These are phyloP conservation scores for Troides aeacus DNA, from an alignment of 2,888 invertebrate species.

Conservation along the genomic window DNA sequence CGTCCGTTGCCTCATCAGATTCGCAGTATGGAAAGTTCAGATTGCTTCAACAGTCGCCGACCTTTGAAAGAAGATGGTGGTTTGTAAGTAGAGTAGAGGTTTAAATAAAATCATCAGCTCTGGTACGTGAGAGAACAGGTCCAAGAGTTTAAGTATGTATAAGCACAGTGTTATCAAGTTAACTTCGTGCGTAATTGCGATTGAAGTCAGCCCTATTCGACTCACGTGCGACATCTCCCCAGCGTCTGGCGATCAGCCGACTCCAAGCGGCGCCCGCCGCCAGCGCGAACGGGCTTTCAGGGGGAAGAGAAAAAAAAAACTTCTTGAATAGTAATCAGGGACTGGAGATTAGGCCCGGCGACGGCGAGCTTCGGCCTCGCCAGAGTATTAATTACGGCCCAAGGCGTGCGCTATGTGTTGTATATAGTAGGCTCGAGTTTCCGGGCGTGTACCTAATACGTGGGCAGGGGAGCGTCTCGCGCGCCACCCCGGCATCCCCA, in stretches of 20 bases:
- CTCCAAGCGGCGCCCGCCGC: constrained; percentile 36
- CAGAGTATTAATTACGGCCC: constrained; percentile 67
- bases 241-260: constrained; percentile 21
- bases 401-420: constrained; percentile 47
- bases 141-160: too few relatives aligned
- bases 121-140: too few relatives aligned
- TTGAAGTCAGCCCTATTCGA: constrained; percentile 39
- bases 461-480: constrained; percentile 51
- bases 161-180: too few relatives aligned
- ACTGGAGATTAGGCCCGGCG: constrained; percentile 41
- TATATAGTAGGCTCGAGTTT: constrained; percentile 65
- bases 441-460: constrained; percentile 65
- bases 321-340: constrained; percentile 42
- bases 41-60: too few relatives aligned
- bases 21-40: too few relatives aligned
- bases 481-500: constrained; percentile 42
- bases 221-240: constrained; percentile 37
- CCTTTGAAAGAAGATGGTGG: too few relatives aligned
- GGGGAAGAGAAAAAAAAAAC: constrained; percentile 42
- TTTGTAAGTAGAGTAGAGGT: too few relatives aligned
- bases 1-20: too few relatives aligned
- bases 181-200: too few relatives aligned
- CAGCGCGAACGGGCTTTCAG: constrained; percentile 44
- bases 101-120: too few relatives aligned
- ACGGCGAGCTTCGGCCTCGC: constrained; percentile 47